Conservation (phyloP, 2,888 invertebrate genomes). For the Erebia aethiops region DNA sequence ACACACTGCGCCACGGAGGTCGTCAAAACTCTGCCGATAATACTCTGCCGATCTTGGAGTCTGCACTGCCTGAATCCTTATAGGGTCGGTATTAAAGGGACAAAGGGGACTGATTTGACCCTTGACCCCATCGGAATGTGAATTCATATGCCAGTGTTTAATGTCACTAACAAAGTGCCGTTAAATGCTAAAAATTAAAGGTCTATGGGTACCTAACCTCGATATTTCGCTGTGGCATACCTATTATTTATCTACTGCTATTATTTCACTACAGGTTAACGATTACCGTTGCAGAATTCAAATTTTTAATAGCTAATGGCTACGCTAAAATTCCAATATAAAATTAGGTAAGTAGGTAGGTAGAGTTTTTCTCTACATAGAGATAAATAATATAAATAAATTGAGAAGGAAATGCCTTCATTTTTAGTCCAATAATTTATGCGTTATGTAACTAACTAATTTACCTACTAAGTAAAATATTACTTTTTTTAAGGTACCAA, state of each 20-base stretch:
- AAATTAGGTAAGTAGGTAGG: too few relatives aligned
- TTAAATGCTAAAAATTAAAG: conserved; percentile 14
- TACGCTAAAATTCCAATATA: background rate
- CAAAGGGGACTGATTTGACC: background rate
- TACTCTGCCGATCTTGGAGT: background rate
- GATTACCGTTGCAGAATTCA: background rate
- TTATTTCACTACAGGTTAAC: background rate
- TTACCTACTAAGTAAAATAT: too few relatives aligned
- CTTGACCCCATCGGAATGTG: background rate
- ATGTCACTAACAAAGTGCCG: background rate
- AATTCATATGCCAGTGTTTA: background rate
- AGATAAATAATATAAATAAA: too few relatives aligned
- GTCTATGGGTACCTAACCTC: conserved; percentile 1
- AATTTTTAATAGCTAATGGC: background rate
- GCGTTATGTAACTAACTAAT: too few relatives aligned
- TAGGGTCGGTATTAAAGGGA: too few relatives aligned
- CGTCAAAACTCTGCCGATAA: too few relatives aligned
- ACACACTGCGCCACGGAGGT: too few relatives aligned
- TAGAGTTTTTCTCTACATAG: too few relatives aligned
- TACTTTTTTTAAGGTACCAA: background rate
- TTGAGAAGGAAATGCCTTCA: too few relatives aligned
- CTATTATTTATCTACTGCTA: background rate
- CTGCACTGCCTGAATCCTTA: background rate
- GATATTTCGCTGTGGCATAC: background rate
- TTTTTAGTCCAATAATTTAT: too few relatives aligned